Percentiles rank a stretch among this genome's conserved stretches.
These are phyloP conservation scores for Cryptoblepharus egeriae DNA, from an alignment of 2,797 vertebrate species.

Conservation along the genomic window DNA sequence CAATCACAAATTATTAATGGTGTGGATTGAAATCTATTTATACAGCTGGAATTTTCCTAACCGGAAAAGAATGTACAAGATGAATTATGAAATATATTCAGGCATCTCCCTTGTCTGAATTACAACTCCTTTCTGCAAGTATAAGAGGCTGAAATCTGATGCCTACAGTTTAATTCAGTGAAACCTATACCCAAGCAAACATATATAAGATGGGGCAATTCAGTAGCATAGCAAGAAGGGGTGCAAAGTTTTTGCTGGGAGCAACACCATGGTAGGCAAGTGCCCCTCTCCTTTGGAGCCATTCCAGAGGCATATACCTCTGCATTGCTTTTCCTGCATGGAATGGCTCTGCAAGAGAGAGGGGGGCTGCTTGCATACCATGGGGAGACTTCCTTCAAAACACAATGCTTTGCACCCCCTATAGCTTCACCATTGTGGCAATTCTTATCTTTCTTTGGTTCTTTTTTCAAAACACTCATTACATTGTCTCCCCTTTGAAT, in stretches of 20 bases:
- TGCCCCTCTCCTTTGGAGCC: too few relatives aligned
- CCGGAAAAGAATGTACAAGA: constrained; percentile 48
- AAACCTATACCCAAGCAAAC: not conserved
- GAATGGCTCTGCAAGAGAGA: too few relatives aligned
- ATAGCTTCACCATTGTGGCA: too few relatives aligned
- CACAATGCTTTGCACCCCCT: too few relatives aligned
- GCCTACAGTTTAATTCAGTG: not conserved
- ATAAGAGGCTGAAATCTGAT: not conserved
- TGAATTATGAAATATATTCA: constrained; percentile 40
- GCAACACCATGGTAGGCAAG: too few relatives aligned
- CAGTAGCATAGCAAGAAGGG: too few relatives aligned
- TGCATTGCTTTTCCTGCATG: too few relatives aligned
- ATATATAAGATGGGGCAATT: not conserved
- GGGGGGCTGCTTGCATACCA: too few relatives aligned
- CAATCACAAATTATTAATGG: constrained; percentile 37
- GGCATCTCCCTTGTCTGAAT: constrained; percentile 25
- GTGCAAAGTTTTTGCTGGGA: too few relatives aligned
- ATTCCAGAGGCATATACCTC: too few relatives aligned
- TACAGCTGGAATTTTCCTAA: constrained; percentile 60
- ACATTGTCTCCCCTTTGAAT: not conserved
- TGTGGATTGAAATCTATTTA: constrained; percentile 59
- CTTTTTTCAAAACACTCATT: not conserved
- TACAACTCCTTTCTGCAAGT: not conserved
- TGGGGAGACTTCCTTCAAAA: too few relatives aligned
- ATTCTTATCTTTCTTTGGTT: not conserved